phyloP scores from a whole-genome alignment of 2,113 vertebrate genomes.

The Plecturocebus donacophilus region DNA sequence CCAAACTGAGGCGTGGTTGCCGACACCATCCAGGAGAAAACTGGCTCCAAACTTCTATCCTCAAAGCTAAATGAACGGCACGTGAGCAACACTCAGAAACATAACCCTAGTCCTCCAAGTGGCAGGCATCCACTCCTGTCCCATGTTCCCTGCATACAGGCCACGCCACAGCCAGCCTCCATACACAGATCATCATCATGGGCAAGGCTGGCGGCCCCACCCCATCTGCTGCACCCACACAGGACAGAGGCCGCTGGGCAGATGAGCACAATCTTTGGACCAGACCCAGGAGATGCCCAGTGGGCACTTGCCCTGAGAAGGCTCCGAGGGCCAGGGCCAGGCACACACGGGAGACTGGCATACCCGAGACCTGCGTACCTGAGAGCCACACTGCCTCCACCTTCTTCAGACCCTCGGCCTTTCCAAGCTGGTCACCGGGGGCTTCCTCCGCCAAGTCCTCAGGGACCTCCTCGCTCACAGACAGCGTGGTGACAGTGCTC shows the following conservation, averaged over 20 bases:
- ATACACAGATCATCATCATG: background rate
- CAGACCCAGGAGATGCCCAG: background rate
- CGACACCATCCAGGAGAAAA: conserved; percentile 55
- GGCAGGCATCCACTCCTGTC: background rate
- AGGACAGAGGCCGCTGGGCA: background rate
- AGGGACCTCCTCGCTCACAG: conserved; percentile 82
- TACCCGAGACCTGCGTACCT: conserved; percentile 75
- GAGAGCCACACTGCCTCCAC: conserved; percentile 79
- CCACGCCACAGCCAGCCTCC: background rate
- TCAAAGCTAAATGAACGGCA: background rate
- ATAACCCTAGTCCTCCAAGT: background rate
- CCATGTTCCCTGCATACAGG: background rate
- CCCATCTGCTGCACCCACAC: background rate
- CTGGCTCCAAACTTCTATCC: conserved; percentile 47
- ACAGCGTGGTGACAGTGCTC: conserved; percentile 95
- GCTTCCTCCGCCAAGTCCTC: conserved; percentile 76
- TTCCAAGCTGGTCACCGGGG: conserved; percentile 71
- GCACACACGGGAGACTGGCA: conserved; percentile 46
- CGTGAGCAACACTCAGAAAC: background rate
- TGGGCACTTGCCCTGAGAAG: too few species aligned
- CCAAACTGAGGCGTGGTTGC: conserved; percentile 63
- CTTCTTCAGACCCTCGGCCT: conserved; percentile 49
- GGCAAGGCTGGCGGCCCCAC: accelerated
- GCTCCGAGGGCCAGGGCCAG: background rate
- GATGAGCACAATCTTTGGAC: background rate